A percentile compares a stretch with the other conserved stretches of the same genome.
These are phyloP conservation scores for Epicampocera succincta DNA, from an alignment of 2,888 invertebrate genomes.

Conservation along the genomic window DNA sequence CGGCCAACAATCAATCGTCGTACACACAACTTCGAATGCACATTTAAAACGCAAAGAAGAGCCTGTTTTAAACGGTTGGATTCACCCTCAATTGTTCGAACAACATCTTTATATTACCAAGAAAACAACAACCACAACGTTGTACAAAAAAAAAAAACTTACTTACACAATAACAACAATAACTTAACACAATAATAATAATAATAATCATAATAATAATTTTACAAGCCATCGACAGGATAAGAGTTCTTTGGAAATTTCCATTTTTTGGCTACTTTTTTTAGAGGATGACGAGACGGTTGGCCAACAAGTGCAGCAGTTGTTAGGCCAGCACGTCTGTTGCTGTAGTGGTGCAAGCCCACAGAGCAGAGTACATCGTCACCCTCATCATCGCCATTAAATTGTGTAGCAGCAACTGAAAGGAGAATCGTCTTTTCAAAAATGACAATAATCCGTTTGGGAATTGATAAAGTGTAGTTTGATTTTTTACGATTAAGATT, in stretches of 20 bases:
- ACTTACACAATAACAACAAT: slow-evolving; percentile 44
- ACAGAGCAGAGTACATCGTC: slow-evolving; percentile 20
- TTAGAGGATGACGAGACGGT: slow-evolving; percentile 35
- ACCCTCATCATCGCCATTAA: slow-evolving; percentile 25
- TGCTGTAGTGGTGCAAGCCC: slow-evolving; percentile 48
- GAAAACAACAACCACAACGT: slow-evolving; percentile 24
- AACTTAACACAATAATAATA: slow-evolving; percentile 72
- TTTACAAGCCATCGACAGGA: slow-evolving; percentile 70
- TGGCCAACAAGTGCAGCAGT: slow-evolving; percentile 43
- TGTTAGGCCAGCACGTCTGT: neutral
- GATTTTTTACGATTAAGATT: slow-evolving; percentile 61
- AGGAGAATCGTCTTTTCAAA: slow-evolving; percentile 46
- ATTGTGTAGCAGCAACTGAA: slow-evolving; percentile 5
- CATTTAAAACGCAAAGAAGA: slow-evolving; percentile 8
- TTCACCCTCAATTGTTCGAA: slow-evolving; percentile 63
- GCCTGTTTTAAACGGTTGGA: slow-evolving; percentile 19
- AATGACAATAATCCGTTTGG: slow-evolving; percentile 63
- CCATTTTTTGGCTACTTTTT: slow-evolving; percentile 12
- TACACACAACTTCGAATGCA: slow-evolving; percentile 19
- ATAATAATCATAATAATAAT: slow-evolving; percentile 74
- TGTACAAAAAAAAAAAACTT: too few relatives aligned
- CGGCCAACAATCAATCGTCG: too few relatives aligned
- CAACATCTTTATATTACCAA: slow-evolving; percentile 50
- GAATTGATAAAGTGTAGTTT: slow-evolving; percentile 65
- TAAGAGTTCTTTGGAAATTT: slow-evolving; percentile 53